Evolutionary conservation across 2,113 vertebrate species (phyloP).

Genomic region (Saguinus imperator): DNA sequence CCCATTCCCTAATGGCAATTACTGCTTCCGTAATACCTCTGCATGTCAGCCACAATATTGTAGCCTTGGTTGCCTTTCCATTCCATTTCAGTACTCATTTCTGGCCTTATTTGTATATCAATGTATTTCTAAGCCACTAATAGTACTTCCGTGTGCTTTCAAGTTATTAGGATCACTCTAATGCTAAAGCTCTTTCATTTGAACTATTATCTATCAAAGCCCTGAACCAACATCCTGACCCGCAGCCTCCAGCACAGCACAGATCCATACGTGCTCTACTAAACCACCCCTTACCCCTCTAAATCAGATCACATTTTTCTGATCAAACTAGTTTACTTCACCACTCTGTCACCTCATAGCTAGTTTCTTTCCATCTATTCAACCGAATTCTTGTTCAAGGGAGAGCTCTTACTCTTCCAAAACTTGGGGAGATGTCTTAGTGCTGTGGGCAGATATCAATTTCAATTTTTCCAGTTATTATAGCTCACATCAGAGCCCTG

Average conservation of each 20-base stretch:
- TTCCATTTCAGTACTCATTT: not conserved
- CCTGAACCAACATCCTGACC: not conserved
- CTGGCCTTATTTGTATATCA: conserved; percentile 33
- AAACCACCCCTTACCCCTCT: not conserved
- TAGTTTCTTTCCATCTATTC: not conserved
- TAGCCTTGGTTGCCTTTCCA: conserved; percentile 18
- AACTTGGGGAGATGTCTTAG: not conserved
- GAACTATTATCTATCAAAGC: not conserved
- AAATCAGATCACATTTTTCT: not conserved
- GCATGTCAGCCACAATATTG: not conserved
- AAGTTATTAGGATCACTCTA: not conserved
- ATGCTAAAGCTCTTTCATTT: not conserved
- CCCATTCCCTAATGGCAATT: not conserved
- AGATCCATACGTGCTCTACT: not conserved
- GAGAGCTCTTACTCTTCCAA: not conserved
- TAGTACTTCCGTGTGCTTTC: conserved; percentile 2
- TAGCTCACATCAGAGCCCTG: conserved; percentile 15
- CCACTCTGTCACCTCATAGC: not conserved
- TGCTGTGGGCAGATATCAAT: not conserved
- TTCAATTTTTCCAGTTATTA: conserved; percentile 27
- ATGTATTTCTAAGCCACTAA: conserved; percentile 44
- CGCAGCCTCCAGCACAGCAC: not conserved
- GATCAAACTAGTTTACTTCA: not conserved
- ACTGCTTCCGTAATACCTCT: conserved; percentile 15
- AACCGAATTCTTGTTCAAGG: conserved; percentile 32